Conservation (phyloP, 2,888 invertebrate genomes). For the Ormyrus nitidulus region DNA sequence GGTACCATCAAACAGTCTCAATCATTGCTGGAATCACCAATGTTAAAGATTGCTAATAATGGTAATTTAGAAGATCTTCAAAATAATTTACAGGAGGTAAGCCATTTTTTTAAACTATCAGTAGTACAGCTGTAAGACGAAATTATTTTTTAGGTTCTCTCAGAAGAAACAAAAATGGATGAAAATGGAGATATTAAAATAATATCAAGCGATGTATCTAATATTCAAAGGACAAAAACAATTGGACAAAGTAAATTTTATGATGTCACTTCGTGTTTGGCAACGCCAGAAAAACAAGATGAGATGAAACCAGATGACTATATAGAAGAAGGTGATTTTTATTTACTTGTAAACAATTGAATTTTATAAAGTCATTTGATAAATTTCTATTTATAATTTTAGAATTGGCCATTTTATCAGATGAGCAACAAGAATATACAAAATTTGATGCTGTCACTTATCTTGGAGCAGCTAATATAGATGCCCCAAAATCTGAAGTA, state of each 20-base stretch:
- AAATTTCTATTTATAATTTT: slow-evolving; percentile 17
- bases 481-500: slow-evolving; percentile 92
- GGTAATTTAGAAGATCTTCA: slow-evolving; percentile 81
- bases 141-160: slow-evolving; percentile 65
- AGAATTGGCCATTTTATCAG: slow-evolving; percentile 79
- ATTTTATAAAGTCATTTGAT: background rate
- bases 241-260: slow-evolving; percentile 78
- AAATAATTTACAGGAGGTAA: slow-evolving; percentile 80
- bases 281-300: slow-evolving; percentile 84
- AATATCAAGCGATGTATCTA: slow-evolving; percentile 59
- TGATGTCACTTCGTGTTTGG: slow-evolving; percentile 70
- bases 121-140: background rate
- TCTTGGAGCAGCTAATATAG: slow-evolving; percentile 92
- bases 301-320: slow-evolving; percentile 87
- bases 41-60: slow-evolving; percentile 80
- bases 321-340: slow-evolving; percentile 82
- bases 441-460: slow-evolving; percentile 96
- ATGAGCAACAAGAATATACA: slow-evolving; percentile 92
- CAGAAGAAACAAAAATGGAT: slow-evolving; percentile 73
- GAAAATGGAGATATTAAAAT: slow-evolving; percentile 65
- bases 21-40: slow-evolving; percentile 75
- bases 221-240: slow-evolving; percentile 71
- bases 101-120: background rate
- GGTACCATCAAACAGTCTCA: slow-evolving; percentile 71
- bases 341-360: background rate